Evolutionary conservation across 1,140 invertebrate genomes (phyloP).

Genomic region (Euglossa dilemma): DNA sequence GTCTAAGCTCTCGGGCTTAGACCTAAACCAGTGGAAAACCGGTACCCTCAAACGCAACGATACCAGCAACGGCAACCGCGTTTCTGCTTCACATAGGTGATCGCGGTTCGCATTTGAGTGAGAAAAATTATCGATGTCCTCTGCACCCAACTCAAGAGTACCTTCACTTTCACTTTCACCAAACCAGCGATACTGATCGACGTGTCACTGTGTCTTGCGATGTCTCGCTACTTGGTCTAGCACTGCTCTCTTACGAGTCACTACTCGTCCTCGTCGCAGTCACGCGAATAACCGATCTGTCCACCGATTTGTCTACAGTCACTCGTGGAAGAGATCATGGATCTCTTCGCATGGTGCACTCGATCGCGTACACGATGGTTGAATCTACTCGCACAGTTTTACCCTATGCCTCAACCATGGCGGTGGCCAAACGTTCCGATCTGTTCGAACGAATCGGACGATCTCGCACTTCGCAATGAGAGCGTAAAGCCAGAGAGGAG

Average conservation of each 20-base stretch:
- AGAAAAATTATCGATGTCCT: slow-evolving; percentile 6
- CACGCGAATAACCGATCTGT: slow-evolving; percentile 1
- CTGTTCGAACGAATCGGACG: not conserved
- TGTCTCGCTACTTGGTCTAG: no score
- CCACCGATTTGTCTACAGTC: slow-evolving; percentile 11
- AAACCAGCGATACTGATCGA: not conserved
- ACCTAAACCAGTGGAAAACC: slow-evolving; percentile 40
- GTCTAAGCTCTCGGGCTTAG: slow-evolving; percentile 54
- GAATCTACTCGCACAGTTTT: not conserved
- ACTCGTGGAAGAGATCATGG: not conserved
- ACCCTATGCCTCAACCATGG: slow-evolving; percentile 10
- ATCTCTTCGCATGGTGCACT: slow-evolving; percentile 38
- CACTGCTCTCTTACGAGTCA: not conserved
- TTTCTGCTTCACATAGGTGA: slow-evolving; percentile 38
- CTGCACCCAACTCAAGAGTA: not conserved
- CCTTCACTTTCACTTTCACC: slow-evolving; percentile 28
- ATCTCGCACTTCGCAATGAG: not conserved
- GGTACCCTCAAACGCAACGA: slow-evolving; percentile 47
- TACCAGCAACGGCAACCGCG: slow-evolving; percentile 71
- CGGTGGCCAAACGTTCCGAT: not conserved
- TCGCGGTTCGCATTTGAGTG: slow-evolving; percentile 69
- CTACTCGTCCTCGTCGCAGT: slow-evolving; percentile 6
- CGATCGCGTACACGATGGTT: not conserved
- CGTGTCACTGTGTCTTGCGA: not conserved
- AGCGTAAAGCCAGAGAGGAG: not conserved